phyloP scores from a whole-genome alignment of 35 echinoderm and acorn worm genomes.

The Acanthaster planci region DNA sequence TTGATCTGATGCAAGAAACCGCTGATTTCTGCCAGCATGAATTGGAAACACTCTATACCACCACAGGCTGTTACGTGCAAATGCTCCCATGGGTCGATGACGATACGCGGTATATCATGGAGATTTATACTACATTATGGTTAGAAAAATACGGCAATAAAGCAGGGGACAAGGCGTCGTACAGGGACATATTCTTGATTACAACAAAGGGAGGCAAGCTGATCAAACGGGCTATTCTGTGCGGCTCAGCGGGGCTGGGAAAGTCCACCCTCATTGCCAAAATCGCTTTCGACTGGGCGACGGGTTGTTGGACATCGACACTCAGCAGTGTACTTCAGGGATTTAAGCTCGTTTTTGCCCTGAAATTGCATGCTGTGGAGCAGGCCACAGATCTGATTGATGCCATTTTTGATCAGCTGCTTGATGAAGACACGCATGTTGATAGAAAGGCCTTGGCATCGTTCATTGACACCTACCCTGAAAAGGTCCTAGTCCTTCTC shows the following conservation, averaged over 20 bases:
- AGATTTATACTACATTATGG: neutral
- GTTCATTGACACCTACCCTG: neutral
- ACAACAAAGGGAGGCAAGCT: neutral
- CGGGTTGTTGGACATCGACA: too few species aligned
- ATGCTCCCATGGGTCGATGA: constrained; percentile 7
- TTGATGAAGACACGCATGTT: neutral
- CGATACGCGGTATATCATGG: neutral
- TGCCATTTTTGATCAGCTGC: neutral
- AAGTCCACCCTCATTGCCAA: constrained; percentile 9
- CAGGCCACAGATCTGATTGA: neutral
- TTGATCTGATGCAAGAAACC: too few species aligned
- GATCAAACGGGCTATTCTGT: neutral
- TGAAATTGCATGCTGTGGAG: neutral
- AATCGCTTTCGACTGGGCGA: neutral
- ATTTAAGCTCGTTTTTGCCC: neutral
- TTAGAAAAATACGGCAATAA: neutral
- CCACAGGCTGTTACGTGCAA: neutral
- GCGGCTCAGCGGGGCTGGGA: neutral
- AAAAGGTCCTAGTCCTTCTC: neutral
- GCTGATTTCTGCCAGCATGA: neutral
- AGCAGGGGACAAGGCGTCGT: neutral
- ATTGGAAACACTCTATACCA: neutral
- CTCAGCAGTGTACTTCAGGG: neutral
- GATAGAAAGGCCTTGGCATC: neutral
- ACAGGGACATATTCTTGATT: neutral